phyloP scores from a whole-genome alignment of 2,888 invertebrate genomes.

The Stenolophus ochropezus region DNA sequence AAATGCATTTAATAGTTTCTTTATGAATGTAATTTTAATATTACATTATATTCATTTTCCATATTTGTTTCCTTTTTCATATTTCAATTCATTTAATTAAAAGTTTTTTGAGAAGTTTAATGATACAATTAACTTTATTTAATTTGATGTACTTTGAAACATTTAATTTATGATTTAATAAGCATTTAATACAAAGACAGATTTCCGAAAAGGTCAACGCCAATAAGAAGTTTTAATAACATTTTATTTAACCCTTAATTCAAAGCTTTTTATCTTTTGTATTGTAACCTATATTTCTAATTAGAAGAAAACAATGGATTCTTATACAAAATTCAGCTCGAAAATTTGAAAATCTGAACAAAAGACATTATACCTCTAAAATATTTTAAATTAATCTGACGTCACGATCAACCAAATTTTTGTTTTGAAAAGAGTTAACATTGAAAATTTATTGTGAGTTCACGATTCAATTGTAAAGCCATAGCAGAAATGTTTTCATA shows the following conservation, averaged over 20 bases:
- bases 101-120: not conserved
- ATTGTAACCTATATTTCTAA: not conserved
- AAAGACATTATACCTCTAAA: too few species aligned
- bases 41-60: not conserved
- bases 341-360: not conserved
- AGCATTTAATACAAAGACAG: not conserved
- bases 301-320: not conserved
- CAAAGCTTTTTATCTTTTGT: not conserved
- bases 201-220: not conserved
- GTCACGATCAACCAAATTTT: too few species aligned
- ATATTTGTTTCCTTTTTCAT: not conserved
- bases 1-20: too few species aligned
- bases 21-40: not conserved
- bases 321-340: not conserved
- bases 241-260: not conserved
- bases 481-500: not conserved
- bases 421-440: too few species aligned
- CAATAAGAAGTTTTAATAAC: not conserved
- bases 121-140: slow-evolving; percentile 28
- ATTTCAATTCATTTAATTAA: slow-evolving; percentile 10
- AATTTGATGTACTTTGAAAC: slow-evolving; percentile 27
- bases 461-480: too few species aligned
- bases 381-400: too few species aligned
- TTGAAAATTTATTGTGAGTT: too few species aligned
- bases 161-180: slow-evolving; percentile 26